Conservation (phyloP, 2,797 vertebrate species). For the Cryptoprocta ferox region DNA sequence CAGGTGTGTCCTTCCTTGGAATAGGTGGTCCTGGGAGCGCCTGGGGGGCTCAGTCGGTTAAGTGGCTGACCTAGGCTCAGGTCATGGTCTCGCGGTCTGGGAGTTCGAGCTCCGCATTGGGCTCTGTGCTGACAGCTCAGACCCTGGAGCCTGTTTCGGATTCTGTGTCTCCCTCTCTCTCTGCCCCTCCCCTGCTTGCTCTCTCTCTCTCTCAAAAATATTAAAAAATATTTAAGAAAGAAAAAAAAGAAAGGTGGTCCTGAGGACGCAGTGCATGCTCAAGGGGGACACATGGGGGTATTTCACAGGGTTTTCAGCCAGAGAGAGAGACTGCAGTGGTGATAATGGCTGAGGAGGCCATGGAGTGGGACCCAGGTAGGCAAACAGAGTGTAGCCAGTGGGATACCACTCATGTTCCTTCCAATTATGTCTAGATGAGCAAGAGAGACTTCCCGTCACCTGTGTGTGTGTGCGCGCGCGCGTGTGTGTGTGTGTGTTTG, state of each 20-base stretch:
- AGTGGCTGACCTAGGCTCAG: too few species aligned
- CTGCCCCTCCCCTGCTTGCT: too few species aligned
- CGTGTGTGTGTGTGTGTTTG: neutral
- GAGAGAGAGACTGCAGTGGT: neutral
- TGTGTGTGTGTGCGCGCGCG: accelerated
- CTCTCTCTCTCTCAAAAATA: too few species aligned
- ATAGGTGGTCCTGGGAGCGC: neutral
- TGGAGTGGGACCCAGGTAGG: neutral
- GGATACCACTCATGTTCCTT: accelerated
- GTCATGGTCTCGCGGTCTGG: too few species aligned
- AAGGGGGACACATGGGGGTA: accelerated
- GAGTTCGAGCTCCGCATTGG: too few species aligned
- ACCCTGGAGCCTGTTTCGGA: too few species aligned
- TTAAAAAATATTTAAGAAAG: too few species aligned
- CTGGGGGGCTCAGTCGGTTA: too few species aligned
- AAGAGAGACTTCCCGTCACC: too few species aligned
- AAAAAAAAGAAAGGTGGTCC: neutral
- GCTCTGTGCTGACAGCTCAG: too few species aligned
- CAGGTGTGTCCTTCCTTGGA: neutral
- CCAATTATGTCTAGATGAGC: too few species aligned
- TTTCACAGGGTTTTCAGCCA: neutral
- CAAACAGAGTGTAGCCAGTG: neutral
- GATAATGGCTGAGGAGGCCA: neutral
- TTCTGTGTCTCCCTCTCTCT: too few species aligned
- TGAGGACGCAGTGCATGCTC: neutral